Evolutionary conservation across 2,888 invertebrate species (phyloP).

Genomic region (Sclerodermus sp.): DNA sequence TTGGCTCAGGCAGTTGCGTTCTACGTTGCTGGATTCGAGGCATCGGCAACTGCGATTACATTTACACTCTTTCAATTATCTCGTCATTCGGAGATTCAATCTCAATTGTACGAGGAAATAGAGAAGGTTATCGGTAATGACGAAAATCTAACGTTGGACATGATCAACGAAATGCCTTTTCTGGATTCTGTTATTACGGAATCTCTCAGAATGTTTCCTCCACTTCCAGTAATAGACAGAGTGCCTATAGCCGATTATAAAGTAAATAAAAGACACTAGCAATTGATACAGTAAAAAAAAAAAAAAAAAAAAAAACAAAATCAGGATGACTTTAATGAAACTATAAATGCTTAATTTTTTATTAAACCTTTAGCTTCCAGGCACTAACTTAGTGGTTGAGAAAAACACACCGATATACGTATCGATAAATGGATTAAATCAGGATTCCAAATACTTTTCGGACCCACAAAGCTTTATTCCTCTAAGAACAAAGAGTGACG

Average conservation of each 20-base stretch:
- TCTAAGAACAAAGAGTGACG: slow-evolving; percentile 26
- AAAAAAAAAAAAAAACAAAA: no score
- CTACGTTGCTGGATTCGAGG: slow-evolving; percentile 42
- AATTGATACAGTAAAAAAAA: no score
- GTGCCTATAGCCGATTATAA: slow-evolving; percentile 32
- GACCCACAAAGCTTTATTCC: slow-evolving; percentile 36
- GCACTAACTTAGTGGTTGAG: slow-evolving; percentile 31
- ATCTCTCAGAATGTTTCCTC: slow-evolving; percentile 40
- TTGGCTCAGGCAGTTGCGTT: slow-evolving; percentile 39
- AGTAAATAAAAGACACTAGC: no score
- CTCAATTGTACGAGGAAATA: slow-evolving; percentile 29
- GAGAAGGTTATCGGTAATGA: slow-evolving; percentile 8
- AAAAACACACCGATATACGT: slow-evolving; percentile 35
- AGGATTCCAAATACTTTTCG: slow-evolving; percentile 36
- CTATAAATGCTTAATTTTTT: no score
- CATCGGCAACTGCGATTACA: slow-evolving; percentile 35
- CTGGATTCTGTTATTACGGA: slow-evolving; percentile 39
- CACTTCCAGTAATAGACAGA: slow-evolving; percentile 39
- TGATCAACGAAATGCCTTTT: slow-evolving; percentile 33
- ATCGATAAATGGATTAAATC: slow-evolving; percentile 32
- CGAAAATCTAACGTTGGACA: slow-evolving; percentile 20
- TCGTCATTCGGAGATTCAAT: slow-evolving; percentile 29
- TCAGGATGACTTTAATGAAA: no score
- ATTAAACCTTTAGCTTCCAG: slow-evolving; percentile 39
- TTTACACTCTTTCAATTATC: slow-evolving; percentile 38